Conservation (phyloP, 2,113 vertebrate genomes). For the Epinephelus lanceolatus region DNA sequence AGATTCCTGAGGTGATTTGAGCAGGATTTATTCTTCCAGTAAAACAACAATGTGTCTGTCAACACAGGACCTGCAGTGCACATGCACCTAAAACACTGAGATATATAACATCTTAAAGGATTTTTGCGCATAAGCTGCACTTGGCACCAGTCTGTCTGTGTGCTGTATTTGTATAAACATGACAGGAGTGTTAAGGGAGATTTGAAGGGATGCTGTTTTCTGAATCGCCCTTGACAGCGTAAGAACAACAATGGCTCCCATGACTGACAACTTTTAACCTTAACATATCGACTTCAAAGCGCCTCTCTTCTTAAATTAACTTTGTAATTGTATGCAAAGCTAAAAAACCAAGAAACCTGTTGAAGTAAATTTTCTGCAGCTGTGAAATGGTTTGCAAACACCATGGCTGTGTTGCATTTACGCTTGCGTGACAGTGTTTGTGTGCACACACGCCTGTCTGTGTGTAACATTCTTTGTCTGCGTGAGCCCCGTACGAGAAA, state of each 20-base stretch:
- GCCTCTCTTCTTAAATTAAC: background rate
- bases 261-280: background rate
- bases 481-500: constrained; percentile 30
- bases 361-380: constrained; percentile 26
- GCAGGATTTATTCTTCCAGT: constrained; percentile 50
- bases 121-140: constrained; percentile 22
- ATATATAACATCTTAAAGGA: background rate
- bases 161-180: constrained; percentile 12
- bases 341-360: constrained; percentile 11
- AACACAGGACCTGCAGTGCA: constrained; percentile 22
- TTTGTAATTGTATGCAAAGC: constrained; percentile 2
- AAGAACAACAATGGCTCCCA: background rate
- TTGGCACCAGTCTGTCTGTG: constrained; percentile 40
- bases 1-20: constrained; percentile 57
- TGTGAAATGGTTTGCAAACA: constrained; percentile 25
- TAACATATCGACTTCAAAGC: background rate
- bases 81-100: background rate
- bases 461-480: constrained; percentile 51
- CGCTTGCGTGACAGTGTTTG: constrained; percentile 27
- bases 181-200: background rate
- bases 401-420: constrained; percentile 3
- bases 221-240: background rate
- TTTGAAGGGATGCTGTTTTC: background rate
- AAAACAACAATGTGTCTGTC: constrained; percentile 30
- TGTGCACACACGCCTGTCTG: background rate